Base-by-base conservation (phyloP, 2,797 vertebrate species). In the Crossoptilon crossoptilon region DNA sequence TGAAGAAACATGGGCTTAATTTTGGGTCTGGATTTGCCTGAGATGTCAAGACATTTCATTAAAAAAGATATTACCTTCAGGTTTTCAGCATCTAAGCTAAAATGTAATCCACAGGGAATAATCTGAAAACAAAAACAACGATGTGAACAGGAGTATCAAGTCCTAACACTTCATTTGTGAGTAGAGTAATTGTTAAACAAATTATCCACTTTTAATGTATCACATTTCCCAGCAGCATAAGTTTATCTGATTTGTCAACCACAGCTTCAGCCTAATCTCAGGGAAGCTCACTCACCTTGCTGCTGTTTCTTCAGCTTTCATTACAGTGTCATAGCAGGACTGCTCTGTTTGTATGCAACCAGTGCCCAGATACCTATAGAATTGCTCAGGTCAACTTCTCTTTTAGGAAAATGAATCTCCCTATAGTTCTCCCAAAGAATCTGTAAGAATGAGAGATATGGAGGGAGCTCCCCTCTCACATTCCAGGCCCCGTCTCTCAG, bases 81-180 rank as follows among this genome's bases (percentile, higher is more conserved):
- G 31, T 67, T 88, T 90, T 90, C 63, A 73, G 46, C 14, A 9
- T 85, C 64, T 67, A 27, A 64, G 19, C 43, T 79, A 62, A 68
- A n/a, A 74, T 69, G 71, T 72, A 74, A 66, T 71, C 44, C 41
- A 29, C 7, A 16, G 19, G 48, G 53, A 73, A 68, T 41, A 33
- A 69, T 27, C 2, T 46, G 43, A 92, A 89, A 87, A 82, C 24
- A 68, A 88, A 94, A 86, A 67, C 58, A 80, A 31, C n/a, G 4
- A 66, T 41, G 37, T 46, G 39, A 90, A 59, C 0, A n/a, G 85
- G 59, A 91, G 6, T 27, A 88, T 53, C 49, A 56, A 81, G 51
- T 74, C 43, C 37, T 49, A 56, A 51, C 21, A 23, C 23, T 80
- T 74, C 33, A 37, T 66, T 91, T 72, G 33, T 0, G 1, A 91